Conservation (phyloP, 2,113 vertebrate species). For the Elgaria multicarinata region DNA sequence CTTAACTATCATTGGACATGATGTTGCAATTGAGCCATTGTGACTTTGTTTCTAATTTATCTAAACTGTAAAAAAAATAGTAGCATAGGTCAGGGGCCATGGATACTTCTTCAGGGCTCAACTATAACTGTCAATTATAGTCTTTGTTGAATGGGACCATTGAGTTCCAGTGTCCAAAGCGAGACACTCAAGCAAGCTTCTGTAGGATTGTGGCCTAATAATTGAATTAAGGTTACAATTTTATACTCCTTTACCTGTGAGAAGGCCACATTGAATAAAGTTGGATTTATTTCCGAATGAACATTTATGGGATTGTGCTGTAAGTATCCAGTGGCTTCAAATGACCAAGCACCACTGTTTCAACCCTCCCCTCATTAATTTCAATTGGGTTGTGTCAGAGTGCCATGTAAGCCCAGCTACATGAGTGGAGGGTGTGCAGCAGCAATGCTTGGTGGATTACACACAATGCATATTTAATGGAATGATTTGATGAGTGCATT, state of each 20-base stretch:
- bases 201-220: not conserved
- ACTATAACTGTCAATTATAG: not conserved
- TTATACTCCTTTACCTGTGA: not conserved
- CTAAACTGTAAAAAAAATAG: not conserved
- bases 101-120: not conserved
- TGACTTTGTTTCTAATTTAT: not conserved
- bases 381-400: not conserved
- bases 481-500: not conserved
- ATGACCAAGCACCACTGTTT: not conserved
- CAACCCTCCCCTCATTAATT: not conserved
- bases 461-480: not conserved
- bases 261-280: not conserved
- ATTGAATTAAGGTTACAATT: not conserved
- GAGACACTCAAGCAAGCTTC: not conserved
- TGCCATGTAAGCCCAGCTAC: not conserved
- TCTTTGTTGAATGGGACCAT: not conserved
- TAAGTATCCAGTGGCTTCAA: not conserved
- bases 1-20: not conserved
- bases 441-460: not conserved
- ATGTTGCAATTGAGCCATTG: not conserved
- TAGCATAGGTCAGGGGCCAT: not conserved
- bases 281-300: not conserved
- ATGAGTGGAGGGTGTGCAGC: not conserved
- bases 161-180: not conserved
- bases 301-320: not conserved